phyloP scores from a whole-genome alignment of 2,888 invertebrate species.

The Hemaris fuciformis region DNA sequence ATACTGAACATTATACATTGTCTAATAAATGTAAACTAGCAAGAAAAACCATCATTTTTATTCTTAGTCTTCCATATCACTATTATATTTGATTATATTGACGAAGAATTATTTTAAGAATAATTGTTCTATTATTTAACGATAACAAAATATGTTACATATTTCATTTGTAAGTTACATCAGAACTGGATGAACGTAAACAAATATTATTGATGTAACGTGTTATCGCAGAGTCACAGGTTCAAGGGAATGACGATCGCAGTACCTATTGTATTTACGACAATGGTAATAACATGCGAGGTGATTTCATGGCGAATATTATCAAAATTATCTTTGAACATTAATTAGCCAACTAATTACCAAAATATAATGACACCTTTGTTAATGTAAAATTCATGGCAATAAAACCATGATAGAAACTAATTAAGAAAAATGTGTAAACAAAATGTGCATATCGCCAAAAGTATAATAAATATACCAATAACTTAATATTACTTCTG shows the following conservation, averaged over 20 bases:
- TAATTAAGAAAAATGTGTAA: not conserved
- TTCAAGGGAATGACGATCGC: conserved; percentile 28
- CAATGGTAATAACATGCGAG: not conserved
- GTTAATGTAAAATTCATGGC: not conserved
- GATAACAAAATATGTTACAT: conserved; percentile 1
- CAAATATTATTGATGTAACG: conserved; percentile 25
- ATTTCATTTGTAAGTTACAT: conserved; percentile 38
- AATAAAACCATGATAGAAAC: no score
- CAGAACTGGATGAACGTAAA: conserved; percentile 37
- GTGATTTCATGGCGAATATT: not conserved
- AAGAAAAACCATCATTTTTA: no score
- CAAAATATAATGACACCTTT: not conserved
- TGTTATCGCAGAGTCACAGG: conserved; percentile 41
- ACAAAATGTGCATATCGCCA: no score
- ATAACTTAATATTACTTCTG: no score
- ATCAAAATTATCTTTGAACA: not conserved
- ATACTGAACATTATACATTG: no score
- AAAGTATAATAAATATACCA: no score
- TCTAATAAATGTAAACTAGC: no score
- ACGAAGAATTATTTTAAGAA: no score
- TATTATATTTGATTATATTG: no score
- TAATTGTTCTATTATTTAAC: not conserved
- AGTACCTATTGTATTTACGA: not conserved
- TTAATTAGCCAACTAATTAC: not conserved
- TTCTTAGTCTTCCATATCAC: no score